phyloP scores from a whole-genome alignment of 2,113 vertebrate genomes.

The Plecotus auritus region DNA sequence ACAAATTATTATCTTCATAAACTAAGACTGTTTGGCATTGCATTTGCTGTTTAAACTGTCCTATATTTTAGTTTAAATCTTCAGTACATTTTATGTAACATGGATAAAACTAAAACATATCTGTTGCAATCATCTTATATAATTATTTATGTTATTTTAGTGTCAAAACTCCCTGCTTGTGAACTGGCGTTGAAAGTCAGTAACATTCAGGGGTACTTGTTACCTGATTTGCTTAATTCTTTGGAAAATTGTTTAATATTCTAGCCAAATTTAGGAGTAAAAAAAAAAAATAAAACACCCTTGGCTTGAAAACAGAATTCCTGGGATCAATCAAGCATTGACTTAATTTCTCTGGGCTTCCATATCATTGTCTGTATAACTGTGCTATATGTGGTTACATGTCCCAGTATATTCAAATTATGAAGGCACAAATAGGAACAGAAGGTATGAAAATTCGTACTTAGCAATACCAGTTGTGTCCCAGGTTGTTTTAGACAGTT shows the following conservation, averaged over 20 bases:
- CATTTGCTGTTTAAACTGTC: neutral
- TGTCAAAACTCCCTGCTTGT: neutral
- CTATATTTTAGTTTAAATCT: neutral
- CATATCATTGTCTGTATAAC: neutral
- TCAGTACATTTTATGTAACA: neutral
- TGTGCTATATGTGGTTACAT: neutral
- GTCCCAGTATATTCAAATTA: neutral
- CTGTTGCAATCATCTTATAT: neutral
- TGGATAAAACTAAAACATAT: neutral
- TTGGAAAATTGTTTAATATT: neutral
- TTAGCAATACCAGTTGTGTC: neutral
- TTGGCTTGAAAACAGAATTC: neutral
- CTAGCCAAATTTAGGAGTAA: neutral
- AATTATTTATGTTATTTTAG: neutral
- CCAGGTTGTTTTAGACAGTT: neutral
- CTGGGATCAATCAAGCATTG: neutral
- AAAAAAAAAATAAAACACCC: neutral
- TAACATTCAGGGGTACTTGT: neutral
- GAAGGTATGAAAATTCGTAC: neutral
- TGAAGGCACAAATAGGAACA: neutral
- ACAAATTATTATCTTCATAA: slow-evolving; percentile 15
- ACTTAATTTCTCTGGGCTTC: neutral
- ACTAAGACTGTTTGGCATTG: neutral
- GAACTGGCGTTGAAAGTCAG: neutral
- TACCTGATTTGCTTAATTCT: neutral